These are phyloP conservation scores for Rhopilema esculentum DNA, from an alignment of 30 jellyfish, hydroid and myxozoan species.

Conservation along the genomic window DNA sequence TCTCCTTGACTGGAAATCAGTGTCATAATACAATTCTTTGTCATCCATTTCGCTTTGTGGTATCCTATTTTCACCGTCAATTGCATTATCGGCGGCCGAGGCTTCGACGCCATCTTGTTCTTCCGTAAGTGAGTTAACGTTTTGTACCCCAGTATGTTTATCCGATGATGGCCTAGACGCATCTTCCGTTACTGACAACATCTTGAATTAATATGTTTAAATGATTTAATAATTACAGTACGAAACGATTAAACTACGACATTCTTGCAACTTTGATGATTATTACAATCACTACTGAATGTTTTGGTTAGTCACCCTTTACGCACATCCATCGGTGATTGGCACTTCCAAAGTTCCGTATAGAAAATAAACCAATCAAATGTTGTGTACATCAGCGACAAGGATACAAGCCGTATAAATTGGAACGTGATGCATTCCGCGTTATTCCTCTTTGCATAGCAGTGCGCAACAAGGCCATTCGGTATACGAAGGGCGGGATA, in stretches of 20 bases:
- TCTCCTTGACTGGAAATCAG: not conserved
- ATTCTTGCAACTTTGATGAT: not conserved
- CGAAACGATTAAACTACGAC: not conserved
- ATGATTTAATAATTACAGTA: not conserved
- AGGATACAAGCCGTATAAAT: too few species aligned
- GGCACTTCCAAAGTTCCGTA: not conserved
- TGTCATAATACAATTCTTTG: not conserved
- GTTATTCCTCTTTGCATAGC: too few species aligned
- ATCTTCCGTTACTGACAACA: not conserved
- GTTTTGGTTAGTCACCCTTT: too few species aligned
- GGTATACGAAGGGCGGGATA: too few species aligned
- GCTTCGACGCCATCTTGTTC: not conserved
- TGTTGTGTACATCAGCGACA: not conserved
- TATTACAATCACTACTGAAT: not conserved
- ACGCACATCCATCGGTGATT: not conserved
- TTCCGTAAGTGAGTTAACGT: not conserved
- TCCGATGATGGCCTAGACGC: not conserved
- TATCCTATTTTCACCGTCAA: not conserved
- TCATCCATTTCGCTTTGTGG: not conserved
- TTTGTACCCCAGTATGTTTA: not conserved
- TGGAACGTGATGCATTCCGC: too few species aligned
- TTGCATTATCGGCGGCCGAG: not conserved
- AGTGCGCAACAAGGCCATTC: too few species aligned
- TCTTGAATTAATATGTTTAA: not conserved
- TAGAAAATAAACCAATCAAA: not conserved